These are phyloP conservation scores for Drosophila lacicola DNA, from an alignment of 2,888 invertebrate genomes.

Conservation along the genomic window DNA sequence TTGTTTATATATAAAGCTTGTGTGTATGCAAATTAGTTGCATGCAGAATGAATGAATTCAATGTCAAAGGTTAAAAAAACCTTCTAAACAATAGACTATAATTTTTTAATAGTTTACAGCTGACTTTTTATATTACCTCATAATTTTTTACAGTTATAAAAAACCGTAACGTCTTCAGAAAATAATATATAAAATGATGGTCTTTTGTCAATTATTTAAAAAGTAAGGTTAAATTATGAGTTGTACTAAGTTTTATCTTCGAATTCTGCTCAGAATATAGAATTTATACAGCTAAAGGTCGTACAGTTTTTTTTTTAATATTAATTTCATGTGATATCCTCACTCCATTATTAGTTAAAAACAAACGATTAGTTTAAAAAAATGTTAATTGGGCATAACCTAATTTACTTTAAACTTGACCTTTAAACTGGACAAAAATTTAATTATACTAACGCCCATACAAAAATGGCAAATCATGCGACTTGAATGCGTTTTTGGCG, in stretches of 20 bases:
- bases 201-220: too few relatives aligned
- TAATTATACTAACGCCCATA: conserved; percentile 16
- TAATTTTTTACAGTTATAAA: background rate
- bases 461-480: conserved; percentile 45
- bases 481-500: conserved; percentile 46
- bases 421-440: conserved; percentile 26
- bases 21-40: background rate
- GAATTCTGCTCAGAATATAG: too few relatives aligned
- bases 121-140: background rate
- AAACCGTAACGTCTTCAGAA: background rate
- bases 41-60: conserved; percentile 1
- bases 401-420: conserved; percentile 46
- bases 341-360: background rate
- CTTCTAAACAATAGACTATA: background rate
- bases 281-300: too few relatives aligned
- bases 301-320: too few relatives aligned
- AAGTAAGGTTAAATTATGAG: too few relatives aligned
- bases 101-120: background rate
- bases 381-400: background rate
- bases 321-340: too few relatives aligned
- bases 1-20: background rate
- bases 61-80: conserved; percentile 3
- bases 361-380: background rate
- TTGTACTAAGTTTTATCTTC: too few relatives aligned
- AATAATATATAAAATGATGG: background rate